Evolutionary conservation across 2,113 vertebrate species (phyloP), one percentile per base, ranked within the genome.

Genomic region (Danionella cerebrum): DNA sequence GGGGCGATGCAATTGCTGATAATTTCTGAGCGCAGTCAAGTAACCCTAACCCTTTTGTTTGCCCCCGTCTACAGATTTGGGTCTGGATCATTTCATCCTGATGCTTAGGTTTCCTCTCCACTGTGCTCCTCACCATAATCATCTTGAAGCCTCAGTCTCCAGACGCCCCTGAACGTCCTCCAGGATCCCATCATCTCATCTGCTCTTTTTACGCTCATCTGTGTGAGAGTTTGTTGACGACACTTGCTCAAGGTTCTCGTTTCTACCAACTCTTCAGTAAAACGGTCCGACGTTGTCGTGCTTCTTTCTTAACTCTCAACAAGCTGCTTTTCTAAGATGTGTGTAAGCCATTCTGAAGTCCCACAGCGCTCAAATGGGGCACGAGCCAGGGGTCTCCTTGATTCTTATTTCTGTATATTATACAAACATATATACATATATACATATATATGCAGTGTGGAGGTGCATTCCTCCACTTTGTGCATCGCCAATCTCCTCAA

Each of bases 81-180:
- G 67, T 74, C 73, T 78, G 71, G 81, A 82, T 74, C 39, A 68
- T 65, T 62, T 69, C 72, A 69, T 78, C 25, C 71, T 47, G 69
- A 71, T 80, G 51, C 70, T 58, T 72, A 70, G 57, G 48, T 83
- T 79, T 80, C 80, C 75, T 31, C 39, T 60, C 24, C 10, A 16
- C 25, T 33, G 16, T 45, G 41, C n/a, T 60, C 58, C 39, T 60
- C 31, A n/a, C 27, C 41, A 18, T n/a, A 25, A 29, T 51, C 31
- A 16, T 69, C 14, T 31, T 60, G 13, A 69, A 60, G 31, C 33
- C 29, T 11, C 27, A 36, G 59, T 48, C 54, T 29, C 48, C 66
- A 58, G 44, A 2, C 42, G 19, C 14, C 39, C 57, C 25, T 45
- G 14, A 31, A 44, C 41, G 39, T 60, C 45, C 39, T 31, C 12